Base-by-base conservation (phyloP, 2,113 vertebrate genomes). In the Xyrauchen texanus region DNA sequence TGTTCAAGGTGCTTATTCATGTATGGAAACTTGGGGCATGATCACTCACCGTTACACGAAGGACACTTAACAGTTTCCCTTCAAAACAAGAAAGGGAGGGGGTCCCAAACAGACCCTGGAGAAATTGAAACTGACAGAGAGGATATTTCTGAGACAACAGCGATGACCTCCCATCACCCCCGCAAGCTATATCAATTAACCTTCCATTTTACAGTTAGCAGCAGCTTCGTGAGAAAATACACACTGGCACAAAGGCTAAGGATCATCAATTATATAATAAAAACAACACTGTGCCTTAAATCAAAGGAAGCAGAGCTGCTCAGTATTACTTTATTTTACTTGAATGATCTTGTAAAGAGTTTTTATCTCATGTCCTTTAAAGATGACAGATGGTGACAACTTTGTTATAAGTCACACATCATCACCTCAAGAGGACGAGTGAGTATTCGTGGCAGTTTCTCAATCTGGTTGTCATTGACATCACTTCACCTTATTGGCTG, bases 1-100 rank as follows among this genome's bases (percentile, higher is more conserved):
- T 34, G 73, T 82, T 83, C 77, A 47, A 81, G 68, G 74, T 79
- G 80, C 77, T 87, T 77, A 86, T 84, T 87, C 83, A 82, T 83
- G 79, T 83, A 76, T 55, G 58, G 73, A 82, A 76, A 76, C 80
- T 79, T 16, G 72, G 65, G 77, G 81, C 77, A 42, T 78, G 44
- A 86, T 84, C 86, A 78, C 68, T 84, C 81, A 83, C 69, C 70
- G 52, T 70, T 67, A 78, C 76, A 71, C n/a, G 77, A 67, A 75
- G 77, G 77, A 71, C 70, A 68, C 52, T 79, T 44, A 66, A 78
- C n/a, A 1, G 58, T 62, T 81, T 83, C 83, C 83, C 68, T 82
- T 58, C 52, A 49, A 68, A 61, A 66, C 75, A 60, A 69, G 16
- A 49, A 58, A 3, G 10, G 70, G 52, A 10, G 47, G 67, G 75